Evolutionary conservation across 2,888 invertebrate genomes (phyloP).

Genomic region (Cryptus viduatorius): DNA sequence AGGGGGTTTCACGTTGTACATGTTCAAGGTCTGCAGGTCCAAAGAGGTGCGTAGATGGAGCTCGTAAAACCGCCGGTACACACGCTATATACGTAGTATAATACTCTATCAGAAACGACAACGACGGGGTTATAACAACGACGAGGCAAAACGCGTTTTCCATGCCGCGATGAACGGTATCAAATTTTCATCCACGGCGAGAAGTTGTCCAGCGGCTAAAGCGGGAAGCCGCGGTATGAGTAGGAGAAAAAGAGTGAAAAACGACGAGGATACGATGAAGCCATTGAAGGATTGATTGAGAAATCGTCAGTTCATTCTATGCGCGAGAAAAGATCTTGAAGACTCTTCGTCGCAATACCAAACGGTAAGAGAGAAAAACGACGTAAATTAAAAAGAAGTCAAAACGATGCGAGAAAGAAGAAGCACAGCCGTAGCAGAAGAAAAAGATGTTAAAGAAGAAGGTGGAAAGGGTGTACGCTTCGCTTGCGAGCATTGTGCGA

Average conservation of each 20-base stretch:
- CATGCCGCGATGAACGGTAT: slow-evolving; percentile 40
- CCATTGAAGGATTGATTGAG: slow-evolving; percentile 78
- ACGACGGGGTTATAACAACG: neutral
- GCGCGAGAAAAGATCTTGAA: slow-evolving; percentile 32
- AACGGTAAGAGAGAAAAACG: neutral
- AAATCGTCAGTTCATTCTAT: slow-evolving; percentile 72
- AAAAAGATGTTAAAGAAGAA: slow-evolving; percentile 46
- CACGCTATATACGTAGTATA: neutral
- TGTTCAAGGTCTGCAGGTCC: slow-evolving; percentile 40
- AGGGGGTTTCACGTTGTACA: slow-evolving; percentile 46
- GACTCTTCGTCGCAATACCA: neutral
- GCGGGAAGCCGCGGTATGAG: slow-evolving; percentile 1
- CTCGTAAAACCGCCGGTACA: slow-evolving; percentile 15
- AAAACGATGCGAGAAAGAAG: neutral
- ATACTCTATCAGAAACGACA: slow-evolving; percentile 14
- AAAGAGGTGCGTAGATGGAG: neutral
- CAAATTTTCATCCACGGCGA: slow-evolving; percentile 56
- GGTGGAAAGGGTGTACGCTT: slow-evolving; percentile 58
- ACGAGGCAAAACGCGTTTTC: slow-evolving; percentile 50
- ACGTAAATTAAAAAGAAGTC: neutral
- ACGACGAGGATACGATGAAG: slow-evolving; percentile 35
- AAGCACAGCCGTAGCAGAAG: slow-evolving; percentile 27
- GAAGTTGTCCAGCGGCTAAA: slow-evolving; percentile 40
- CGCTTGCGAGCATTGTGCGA: slow-evolving; percentile 78
- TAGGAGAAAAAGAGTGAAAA: neutral